Conservation (phyloP, 2,797 vertebrate genomes). For the Danio aesculapii region DNA sequence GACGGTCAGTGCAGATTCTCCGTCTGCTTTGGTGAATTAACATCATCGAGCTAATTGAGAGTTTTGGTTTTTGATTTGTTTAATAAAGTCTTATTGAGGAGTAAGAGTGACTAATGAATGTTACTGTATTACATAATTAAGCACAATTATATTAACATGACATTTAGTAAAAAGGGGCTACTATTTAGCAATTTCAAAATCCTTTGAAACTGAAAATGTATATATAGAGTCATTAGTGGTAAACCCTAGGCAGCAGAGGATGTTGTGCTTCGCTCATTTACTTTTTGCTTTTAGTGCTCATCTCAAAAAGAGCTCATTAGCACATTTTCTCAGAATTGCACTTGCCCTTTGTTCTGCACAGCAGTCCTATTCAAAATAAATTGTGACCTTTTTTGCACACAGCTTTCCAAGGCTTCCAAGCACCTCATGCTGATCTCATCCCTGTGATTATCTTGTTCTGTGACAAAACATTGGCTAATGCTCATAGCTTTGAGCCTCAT, state of each 20-base stretch:
- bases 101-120: background rate
- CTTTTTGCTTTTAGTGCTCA: background rate
- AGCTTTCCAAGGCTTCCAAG: background rate
- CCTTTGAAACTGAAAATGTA: too few species aligned
- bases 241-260: too few species aligned
- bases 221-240: too few species aligned
- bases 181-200: too few species aligned
- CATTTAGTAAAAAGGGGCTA: too few species aligned
- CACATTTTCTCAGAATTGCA: background rate
- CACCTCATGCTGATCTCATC: background rate
- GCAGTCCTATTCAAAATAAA: background rate
- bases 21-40: constrained; percentile 7
- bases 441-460: background rate
- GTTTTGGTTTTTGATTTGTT: constrained; percentile 16
- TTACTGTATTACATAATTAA: background rate
- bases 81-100: background rate
- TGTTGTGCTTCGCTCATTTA: too few species aligned
- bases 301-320: background rate
- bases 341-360: too few species aligned
- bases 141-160: background rate
- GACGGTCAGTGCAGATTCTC: constrained; percentile 26
- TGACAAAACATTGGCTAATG: background rate
- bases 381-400: background rate
- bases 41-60: constrained; percentile 27
- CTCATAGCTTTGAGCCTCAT: background rate